phyloP scores from a whole-genome alignment of 2,113 vertebrate genomes.

The Gnathonemus longibarbis region DNA sequence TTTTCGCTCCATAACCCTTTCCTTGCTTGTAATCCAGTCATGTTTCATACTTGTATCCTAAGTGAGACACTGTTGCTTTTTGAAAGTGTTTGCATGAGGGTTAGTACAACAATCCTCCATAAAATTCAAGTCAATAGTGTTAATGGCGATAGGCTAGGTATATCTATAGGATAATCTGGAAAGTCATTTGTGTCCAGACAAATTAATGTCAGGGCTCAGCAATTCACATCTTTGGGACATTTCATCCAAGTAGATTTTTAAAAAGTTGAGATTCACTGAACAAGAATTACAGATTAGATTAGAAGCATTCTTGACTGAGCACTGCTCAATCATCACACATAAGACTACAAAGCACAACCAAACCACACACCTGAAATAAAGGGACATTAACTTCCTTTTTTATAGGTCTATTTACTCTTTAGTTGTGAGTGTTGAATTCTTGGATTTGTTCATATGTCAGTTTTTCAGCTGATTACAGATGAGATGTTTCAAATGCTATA shows the following conservation, averaged over 20 bases:
- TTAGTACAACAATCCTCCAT: neutral
- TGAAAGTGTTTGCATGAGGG: neutral
- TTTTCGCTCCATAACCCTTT: neutral
- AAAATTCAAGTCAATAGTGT: neutral
- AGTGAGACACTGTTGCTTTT: neutral
- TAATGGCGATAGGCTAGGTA: neutral
- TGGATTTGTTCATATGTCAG: neutral
- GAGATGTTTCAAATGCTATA: neutral
- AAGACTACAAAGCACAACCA: neutral
- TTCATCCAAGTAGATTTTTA: neutral
- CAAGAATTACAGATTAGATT: constrained; percentile 9
- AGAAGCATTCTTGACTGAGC: neutral
- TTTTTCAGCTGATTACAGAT: neutral
- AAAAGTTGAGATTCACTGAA: neutral
- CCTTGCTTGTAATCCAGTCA: neutral
- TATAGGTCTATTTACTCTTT: neutral
- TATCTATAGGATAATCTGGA: constrained; percentile 16
- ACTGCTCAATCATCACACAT: neutral
- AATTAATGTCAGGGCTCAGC: neutral
- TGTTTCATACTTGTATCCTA: neutral
- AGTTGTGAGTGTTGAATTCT: neutral
- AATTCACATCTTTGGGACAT: neutral
- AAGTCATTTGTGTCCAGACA: constrained; percentile 6
- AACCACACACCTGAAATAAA: neutral
- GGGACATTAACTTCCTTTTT: neutral